Percentiles rank a stretch among this genome's conserved stretches.
phyloP scores from a whole-genome alignment of 1,140 invertebrate genomes.

The Centruroides sculpturatus region DNA sequence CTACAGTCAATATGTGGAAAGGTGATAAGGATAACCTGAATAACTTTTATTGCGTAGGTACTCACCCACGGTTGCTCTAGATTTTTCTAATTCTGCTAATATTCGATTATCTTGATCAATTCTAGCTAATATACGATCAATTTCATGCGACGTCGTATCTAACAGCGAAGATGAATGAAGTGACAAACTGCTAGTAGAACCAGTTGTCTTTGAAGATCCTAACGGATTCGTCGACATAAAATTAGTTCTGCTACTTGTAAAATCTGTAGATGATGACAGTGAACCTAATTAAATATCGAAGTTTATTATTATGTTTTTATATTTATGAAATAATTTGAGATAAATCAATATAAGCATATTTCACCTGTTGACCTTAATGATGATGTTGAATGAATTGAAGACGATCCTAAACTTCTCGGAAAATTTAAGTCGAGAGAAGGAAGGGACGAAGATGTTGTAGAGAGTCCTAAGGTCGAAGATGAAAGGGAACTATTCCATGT shows the following conservation, averaged over 20 bases:
- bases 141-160: slow-evolving; percentile 8
- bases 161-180: background rate
- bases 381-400: too few species aligned
- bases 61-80: slow-evolving; percentile 12
- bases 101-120: slow-evolving; percentile 64
- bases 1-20: background rate
- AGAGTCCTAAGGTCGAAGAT: too few species aligned
- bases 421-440: too few species aligned
- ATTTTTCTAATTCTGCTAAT: slow-evolving; percentile 69
- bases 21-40: background rate
- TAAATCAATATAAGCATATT: too few species aligned
- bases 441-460: too few species aligned
- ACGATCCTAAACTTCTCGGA: too few species aligned
- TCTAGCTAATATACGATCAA: slow-evolving; percentile 12
- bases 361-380: too few species aligned
- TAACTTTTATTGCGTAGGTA: background rate
- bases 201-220: slow-evolving; percentile 2
- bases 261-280: background rate
- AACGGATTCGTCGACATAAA: slow-evolving; percentile 5
- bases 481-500: too few species aligned
- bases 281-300: background rate
- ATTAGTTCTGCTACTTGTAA: background rate
- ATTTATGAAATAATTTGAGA: too few species aligned
- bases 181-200: slow-evolving; percentile 4
- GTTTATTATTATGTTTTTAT: too few species aligned